Evolutionary conservation across 2,797 vertebrate species (phyloP).

Genomic region (Xyrichtys novacula): DNA sequence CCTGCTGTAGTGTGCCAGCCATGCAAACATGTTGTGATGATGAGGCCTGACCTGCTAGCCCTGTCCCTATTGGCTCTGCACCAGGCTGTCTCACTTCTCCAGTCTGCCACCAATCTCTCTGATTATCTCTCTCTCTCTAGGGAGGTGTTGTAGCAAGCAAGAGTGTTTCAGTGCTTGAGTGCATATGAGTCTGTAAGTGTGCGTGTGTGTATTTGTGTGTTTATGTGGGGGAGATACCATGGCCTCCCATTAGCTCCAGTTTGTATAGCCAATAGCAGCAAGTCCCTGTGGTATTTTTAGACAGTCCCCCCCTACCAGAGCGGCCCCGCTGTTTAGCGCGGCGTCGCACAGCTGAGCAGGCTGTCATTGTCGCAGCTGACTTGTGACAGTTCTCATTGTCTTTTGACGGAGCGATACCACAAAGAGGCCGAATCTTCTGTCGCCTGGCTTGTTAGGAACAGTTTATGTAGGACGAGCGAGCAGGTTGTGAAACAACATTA

Average conservation of each 20-base stretch:
- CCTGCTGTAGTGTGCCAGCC: slow-evolving; percentile 60
- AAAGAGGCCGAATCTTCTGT: slow-evolving; percentile 28
- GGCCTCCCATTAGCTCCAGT: slow-evolving; percentile 84
- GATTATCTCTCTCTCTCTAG: slow-evolving; percentile 83
- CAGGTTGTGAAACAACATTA: neutral
- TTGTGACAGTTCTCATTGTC: slow-evolving; percentile 60
- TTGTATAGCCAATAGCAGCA: slow-evolving; percentile 82
- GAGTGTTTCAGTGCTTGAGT: slow-evolving; percentile 29
- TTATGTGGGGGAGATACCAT: slow-evolving; percentile 23
- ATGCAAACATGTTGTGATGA: slow-evolving; percentile 73
- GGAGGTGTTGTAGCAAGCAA: slow-evolving; percentile 69
- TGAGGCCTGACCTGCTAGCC: slow-evolving; percentile 77
- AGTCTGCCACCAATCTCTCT: slow-evolving; percentile 77
- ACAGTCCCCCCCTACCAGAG: slow-evolving; percentile 62
- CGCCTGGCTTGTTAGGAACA: slow-evolving; percentile 35
- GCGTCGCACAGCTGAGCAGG: slow-evolving; percentile 67
- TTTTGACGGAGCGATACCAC: slow-evolving; percentile 53
- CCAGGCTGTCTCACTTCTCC: slow-evolving; percentile 63
- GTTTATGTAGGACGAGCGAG: slow-evolving; percentile 12
- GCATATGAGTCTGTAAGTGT: slow-evolving; percentile 16
- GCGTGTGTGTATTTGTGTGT: slow-evolving; percentile 6
- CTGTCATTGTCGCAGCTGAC: slow-evolving; percentile 55
- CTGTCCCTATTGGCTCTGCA: slow-evolving; percentile 67
- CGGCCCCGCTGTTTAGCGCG: slow-evolving; percentile 53
- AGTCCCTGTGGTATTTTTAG: slow-evolving; percentile 83